Conservation (phyloP, 2,113 vertebrate species). For the Climacteris rufus region DNA sequence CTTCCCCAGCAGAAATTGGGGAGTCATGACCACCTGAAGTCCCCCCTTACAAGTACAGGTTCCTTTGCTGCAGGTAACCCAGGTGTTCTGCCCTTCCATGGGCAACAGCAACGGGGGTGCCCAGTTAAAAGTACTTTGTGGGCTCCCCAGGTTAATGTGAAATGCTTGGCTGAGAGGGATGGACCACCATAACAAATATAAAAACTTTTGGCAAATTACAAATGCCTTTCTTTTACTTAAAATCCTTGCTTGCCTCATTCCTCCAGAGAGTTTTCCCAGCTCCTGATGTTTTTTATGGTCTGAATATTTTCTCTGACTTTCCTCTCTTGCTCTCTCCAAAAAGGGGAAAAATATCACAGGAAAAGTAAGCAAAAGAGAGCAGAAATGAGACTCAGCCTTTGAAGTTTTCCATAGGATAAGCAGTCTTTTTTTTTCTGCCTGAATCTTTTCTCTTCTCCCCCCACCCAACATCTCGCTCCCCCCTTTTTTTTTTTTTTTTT, state of each 20-base stretch:
- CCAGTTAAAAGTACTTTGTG: not conserved
- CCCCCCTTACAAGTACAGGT: not conserved
- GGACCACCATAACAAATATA: constrained; percentile 10
- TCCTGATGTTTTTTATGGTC: constrained; percentile 22
- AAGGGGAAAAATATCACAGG: not conserved
- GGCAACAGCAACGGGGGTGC: not conserved
- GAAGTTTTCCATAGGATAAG: constrained; percentile 65
- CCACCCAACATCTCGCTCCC: accelerated
- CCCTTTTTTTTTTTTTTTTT: not conserved
- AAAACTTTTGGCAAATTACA: constrained; percentile 57
- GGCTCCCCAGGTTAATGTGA: not conserved
- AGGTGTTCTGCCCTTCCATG: not conserved
- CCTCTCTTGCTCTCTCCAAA: not conserved
- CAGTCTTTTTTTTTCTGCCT: not conserved
- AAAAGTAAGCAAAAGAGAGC: constrained; percentile 54
- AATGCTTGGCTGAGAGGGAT: constrained; percentile 16
- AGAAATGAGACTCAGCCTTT: constrained; percentile 35
- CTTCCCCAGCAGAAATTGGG: not conserved
- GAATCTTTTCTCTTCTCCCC: not conserved
- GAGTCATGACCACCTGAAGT: not conserved
- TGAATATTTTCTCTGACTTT: constrained; percentile 49
- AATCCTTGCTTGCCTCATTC: constrained; percentile 2
- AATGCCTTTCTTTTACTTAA: constrained; percentile 17
- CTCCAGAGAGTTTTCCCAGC: not conserved
- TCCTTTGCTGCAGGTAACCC: not conserved